Base-by-base conservation (phyloP, 2,888 invertebrate species). In the Gymnoscelis rufifasciata region DNA sequence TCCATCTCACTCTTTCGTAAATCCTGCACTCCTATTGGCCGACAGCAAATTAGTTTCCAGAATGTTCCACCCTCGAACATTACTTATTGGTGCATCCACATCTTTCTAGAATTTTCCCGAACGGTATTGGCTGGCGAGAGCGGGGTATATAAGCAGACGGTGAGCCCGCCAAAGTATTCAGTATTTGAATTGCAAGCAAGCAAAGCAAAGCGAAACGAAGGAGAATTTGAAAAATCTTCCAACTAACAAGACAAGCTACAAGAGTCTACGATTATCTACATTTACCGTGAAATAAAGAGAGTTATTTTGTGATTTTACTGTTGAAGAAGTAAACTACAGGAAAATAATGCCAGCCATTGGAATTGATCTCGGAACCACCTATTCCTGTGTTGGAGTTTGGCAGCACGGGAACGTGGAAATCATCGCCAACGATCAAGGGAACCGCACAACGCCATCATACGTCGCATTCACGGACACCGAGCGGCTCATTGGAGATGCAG, bases 381-480 rank as follows among this genome's bases (percentile, higher is more conserved):
- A 95, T 78, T 95, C 95, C 26, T 94, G 94, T 70, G 94, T 95
- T 36, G 95, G 94, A 62, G 94, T 95, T n/a, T 95, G 93, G 91
- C 93, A 94, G 71, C 91, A 94, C 68, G 93, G 92, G 48, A 93
- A 93, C 74, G 94, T 94, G 51, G 94, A 94, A 73, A 94, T 94
- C 71, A 95, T 96, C 70, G 94, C 96, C 47, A 96, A 96, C 72
- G 95, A 95, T 73, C 95, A 95, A 80, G 96, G 95, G 53, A 96
- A 96, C 78, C 88, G 95, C 40, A 95, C 95, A 7, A 96, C 95
- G 38, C 95, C 96, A 36, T 94, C 94, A 55, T 96, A 95, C 79
- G 95, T 96, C 38, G 95, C 95, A 3, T 96, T 96, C 75, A 95
- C 94, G 14, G 95, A 96, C 60, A 92, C 91, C 2, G 95, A 96